A percentile compares a stretch with the other conserved stretches of the same genome.
Conservation (phyloP, 2,113 vertebrate species). For the Dasyprocta punctata region DNA sequence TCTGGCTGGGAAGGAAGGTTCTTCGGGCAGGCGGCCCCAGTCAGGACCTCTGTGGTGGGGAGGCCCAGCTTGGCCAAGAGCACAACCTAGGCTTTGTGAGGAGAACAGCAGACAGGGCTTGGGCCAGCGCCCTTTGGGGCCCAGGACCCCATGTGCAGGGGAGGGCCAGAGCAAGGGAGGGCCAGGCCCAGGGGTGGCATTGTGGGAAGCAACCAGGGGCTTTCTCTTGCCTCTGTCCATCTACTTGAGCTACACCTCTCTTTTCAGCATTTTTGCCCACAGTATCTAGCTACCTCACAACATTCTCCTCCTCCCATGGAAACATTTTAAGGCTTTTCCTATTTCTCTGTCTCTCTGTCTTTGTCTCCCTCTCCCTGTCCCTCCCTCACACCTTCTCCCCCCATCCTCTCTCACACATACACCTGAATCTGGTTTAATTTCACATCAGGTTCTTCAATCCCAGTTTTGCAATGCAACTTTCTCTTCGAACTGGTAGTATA, state of each 20-base stretch:
- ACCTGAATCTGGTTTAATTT: not conserved
- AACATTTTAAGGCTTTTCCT: not conserved
- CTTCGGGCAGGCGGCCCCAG: slow-evolving; percentile 43
- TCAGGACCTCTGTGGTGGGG: slow-evolving; percentile 45
- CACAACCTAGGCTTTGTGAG: slow-evolving; percentile 75
- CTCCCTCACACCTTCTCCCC: not conserved
- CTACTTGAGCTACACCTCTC: not conserved
- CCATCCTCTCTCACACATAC: not conserved
- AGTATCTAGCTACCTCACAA: not conserved
- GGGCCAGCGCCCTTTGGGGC: not conserved
- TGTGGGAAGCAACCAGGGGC: not conserved
- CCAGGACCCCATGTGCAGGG: not conserved
- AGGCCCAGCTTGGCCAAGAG: slow-evolving; percentile 54
- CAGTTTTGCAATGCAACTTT: not conserved
- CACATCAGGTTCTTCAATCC: not conserved
- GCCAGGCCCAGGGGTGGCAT: not conserved
- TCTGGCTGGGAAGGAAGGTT: slow-evolving; percentile 72
- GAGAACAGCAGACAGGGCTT: not conserved
- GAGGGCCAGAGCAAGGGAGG: not conserved
- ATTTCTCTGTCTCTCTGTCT: not conserved
- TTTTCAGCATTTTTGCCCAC: not conserved
- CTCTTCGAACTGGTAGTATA: not conserved
- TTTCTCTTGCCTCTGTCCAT: not conserved
- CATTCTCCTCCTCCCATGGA: not conserved
- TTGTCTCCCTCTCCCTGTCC: not conserved